phyloP scores from a whole-genome alignment of 2,888 invertebrate genomes.

The Epinotia brunnichana region DNA sequence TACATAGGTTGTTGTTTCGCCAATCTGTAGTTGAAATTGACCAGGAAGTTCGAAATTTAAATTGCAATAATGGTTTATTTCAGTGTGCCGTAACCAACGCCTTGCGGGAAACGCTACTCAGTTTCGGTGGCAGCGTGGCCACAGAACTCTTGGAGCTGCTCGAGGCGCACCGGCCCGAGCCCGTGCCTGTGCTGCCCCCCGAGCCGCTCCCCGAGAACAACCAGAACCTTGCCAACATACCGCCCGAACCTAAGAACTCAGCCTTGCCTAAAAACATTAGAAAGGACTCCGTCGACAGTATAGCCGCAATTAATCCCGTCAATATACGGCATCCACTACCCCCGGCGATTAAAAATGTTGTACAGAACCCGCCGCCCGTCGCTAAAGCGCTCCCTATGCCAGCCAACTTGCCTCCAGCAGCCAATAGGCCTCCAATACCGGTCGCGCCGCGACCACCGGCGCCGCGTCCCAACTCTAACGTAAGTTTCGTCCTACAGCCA shows the following conservation, averaged over 20 bases:
- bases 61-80: slow-evolving; percentile 36
- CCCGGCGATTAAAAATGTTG: slow-evolving; percentile 51
- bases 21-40: too few species aligned
- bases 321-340: slow-evolving; percentile 50
- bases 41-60: too few species aligned
- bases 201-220: slow-evolving; percentile 59
- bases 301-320: slow-evolving; percentile 34
- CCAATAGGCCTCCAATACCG: slow-evolving; percentile 48
- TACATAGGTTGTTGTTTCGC: too few species aligned
- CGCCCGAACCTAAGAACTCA: slow-evolving; percentile 57
- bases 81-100: slow-evolving; percentile 80
- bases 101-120: slow-evolving; percentile 73
- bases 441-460: slow-evolving; percentile 49
- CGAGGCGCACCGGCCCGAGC: slow-evolving; percentile 55
- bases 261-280: slow-evolving; percentile 51
- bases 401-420: slow-evolving; percentile 52
- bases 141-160: slow-evolving; percentile 65
- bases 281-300: slow-evolving; percentile 51
- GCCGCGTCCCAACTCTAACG: slow-evolving; percentile 67
- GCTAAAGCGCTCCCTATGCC: slow-evolving; percentile 61
- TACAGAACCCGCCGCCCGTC: slow-evolving; percentile 50
- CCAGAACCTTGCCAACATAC: slow-evolving; percentile 59
- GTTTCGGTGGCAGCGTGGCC: slow-evolving; percentile 75
- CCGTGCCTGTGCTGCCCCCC: slow-evolving; percentile 15
- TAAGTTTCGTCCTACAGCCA: slow-evolving; percentile 78